Base-by-base conservation (phyloP, 2,888 invertebrate species). In the Eristalis pertinax region DNA sequence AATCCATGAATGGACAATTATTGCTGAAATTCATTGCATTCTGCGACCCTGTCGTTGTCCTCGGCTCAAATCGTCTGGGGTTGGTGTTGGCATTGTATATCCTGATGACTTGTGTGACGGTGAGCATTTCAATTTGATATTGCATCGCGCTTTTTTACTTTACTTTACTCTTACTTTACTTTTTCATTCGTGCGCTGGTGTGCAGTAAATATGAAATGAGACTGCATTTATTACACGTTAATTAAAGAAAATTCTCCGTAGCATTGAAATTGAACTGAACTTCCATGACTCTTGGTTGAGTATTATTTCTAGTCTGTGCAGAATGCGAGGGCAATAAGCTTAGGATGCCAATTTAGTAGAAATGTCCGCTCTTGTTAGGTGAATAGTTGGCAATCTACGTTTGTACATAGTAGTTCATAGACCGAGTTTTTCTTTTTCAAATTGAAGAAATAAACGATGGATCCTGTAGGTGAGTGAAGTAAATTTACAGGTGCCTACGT, bases 151-250 rank as follows among this genome's bases (percentile, higher is more conserved):
- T 19, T 43, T 65, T 69, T 65, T 56, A 19, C 56, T 77, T 77
- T 77, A 63, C 43, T 7, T 78, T 63, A 24, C 43, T 69, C n/a
- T 72, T 24, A 43, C 56, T 73, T 81, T 26, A 26, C 26, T 26
- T 26, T 73, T 81, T 63, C 79, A 84, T 80, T 41, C 75, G n/a
- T 15, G 41, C 41, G 15, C 76, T 43, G 62, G 35, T 60, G 74
- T 78, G 78, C 64, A 82, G 77, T 82, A 78, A 86, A 82, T 82
- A 86, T 86, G 82, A 86, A 82, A 82, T 82, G 82, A 74, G 78
- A 78, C 86, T 86, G 86, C 78, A 86, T 82, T 86, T 82, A 74
- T 86, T 86, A 82, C 82, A 86, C 77, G 82, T 86, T 86, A 86
- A 86, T 86, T 86, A 86, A 86, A 78, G 82, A 78, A 86, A 86